Conservation (phyloP, 2,797 vertebrate species). For the Columba guinea region DNA sequence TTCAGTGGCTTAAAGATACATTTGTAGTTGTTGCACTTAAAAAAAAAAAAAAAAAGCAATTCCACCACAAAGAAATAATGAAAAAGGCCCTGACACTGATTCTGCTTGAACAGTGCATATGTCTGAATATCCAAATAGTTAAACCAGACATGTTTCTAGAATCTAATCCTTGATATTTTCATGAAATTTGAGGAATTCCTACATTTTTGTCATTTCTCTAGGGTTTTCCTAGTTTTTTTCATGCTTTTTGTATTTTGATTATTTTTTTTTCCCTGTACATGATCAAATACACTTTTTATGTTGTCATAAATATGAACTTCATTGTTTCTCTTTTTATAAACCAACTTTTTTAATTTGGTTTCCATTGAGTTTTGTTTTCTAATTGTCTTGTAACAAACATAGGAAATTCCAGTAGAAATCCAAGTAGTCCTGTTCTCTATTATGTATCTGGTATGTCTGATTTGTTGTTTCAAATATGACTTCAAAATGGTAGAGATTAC, state of each 20-base stretch:
- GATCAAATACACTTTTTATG: not conserved
- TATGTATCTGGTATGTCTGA: constrained; percentile 11
- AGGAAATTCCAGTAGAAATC: constrained; percentile 23
- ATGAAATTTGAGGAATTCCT: not conserved
- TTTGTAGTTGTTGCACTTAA: not conserved
- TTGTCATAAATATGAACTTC: not conserved
- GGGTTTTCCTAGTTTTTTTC: not conserved
- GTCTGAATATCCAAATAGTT: not conserved
- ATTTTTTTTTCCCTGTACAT: not conserved
- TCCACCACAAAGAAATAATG: not conserved
- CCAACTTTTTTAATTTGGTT: not conserved
- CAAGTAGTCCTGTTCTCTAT: constrained; percentile 31
- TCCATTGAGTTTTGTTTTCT: not conserved
- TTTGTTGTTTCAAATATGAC: constrained; percentile 51
- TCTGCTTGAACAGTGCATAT: not conserved
- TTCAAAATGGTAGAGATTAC: constrained; percentile 37
- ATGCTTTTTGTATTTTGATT: not conserved
- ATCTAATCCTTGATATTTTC: not conserved
- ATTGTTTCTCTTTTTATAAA: not conserved
- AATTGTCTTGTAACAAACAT: constrained; percentile 17
- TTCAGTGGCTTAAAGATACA: not conserved
- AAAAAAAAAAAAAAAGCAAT: not conserved
- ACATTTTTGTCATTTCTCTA: not conserved
- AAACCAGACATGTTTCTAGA: not conserved
- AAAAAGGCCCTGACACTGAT: not conserved